phyloP scores from a whole-genome alignment of 2,888 invertebrate species.

The Rotaria macrura region DNA sequence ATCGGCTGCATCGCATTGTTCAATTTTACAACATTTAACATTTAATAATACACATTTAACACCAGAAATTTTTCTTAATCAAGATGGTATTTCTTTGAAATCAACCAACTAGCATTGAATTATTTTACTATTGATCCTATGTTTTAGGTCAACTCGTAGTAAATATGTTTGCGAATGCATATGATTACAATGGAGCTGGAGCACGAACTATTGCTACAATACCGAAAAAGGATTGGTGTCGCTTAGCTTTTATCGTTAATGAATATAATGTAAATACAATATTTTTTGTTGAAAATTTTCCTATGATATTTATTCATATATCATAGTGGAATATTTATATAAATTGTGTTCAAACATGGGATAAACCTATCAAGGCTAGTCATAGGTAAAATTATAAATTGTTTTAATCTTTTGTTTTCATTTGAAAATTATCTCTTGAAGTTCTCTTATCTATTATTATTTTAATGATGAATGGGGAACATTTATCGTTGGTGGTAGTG shows the following conservation, averaged over 20 bases:
- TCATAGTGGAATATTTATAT: background rate
- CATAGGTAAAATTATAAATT: background rate
- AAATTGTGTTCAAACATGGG: background rate
- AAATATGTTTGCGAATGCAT: background rate
- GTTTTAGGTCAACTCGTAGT: background rate
- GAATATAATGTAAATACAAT: background rate
- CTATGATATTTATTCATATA: background rate
- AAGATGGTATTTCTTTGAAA: background rate
- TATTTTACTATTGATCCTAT: background rate
- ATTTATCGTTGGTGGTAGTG: background rate
- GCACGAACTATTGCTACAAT: background rate
- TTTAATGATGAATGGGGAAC: background rate
- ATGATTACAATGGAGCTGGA: background rate
- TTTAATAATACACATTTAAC: background rate
- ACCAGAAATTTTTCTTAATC: background rate
- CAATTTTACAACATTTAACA: background rate
- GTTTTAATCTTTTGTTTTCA: background rate
- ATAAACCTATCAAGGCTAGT: background rate
- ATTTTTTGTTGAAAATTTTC: background rate
- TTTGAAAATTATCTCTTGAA: background rate
- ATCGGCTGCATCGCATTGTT: background rate
- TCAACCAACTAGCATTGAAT: accelerated
- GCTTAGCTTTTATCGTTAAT: background rate
- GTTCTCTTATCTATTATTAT: background rate
- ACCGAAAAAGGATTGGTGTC: background rate